A percentile compares a stretch with the other conserved stretches of the same genome.
phyloP scores from a whole-genome alignment of 1,140 invertebrate species.

The Hydropsyche tenuis region DNA sequence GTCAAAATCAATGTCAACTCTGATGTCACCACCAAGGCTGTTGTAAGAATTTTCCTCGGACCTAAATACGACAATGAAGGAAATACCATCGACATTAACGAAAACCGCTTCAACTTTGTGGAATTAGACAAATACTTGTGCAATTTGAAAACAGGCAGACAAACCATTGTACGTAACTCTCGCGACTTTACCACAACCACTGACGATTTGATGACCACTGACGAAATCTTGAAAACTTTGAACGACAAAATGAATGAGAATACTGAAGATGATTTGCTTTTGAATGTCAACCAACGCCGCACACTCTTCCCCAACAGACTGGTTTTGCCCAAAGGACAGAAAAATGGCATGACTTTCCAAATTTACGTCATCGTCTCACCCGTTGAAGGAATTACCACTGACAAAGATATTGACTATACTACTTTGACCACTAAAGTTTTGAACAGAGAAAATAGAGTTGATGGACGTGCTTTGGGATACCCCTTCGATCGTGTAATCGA shows the following conservation, averaged over 20 bases:
- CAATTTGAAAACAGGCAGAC: constrained; percentile 59
- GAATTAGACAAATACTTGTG: constrained; percentile 61
- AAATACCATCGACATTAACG: constrained; percentile 48
- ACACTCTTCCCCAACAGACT: constrained; percentile 69
- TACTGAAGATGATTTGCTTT: constrained; percentile 54
- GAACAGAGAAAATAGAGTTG: neutral
- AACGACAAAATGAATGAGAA: constrained; percentile 49
- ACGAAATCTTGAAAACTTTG: constrained; percentile 66
- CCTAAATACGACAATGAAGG: constrained; percentile 68
- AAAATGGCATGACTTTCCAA: constrained; percentile 68
- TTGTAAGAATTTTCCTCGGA: constrained; percentile 72
- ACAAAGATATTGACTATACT: neutral
- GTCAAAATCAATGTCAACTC: constrained; percentile 67
- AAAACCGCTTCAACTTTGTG: constrained; percentile 64
- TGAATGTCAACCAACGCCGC: constrained; percentile 61
- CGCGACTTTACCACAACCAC: constrained; percentile 55
- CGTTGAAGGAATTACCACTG: constrained; percentile 55
- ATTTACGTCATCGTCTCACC: constrained; percentile 68
- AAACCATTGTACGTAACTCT: constrained; percentile 58
- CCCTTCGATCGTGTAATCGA: constrained; percentile 71
- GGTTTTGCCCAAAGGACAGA: constrained; percentile 71
- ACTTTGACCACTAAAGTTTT: neutral
- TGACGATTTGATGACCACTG: constrained; percentile 68
- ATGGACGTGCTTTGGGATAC: constrained; percentile 67
- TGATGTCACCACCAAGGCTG: constrained; percentile 62